Base-by-base conservation (phyloP, 2,888 invertebrate genomes). In the Apamea epomidion region DNA sequence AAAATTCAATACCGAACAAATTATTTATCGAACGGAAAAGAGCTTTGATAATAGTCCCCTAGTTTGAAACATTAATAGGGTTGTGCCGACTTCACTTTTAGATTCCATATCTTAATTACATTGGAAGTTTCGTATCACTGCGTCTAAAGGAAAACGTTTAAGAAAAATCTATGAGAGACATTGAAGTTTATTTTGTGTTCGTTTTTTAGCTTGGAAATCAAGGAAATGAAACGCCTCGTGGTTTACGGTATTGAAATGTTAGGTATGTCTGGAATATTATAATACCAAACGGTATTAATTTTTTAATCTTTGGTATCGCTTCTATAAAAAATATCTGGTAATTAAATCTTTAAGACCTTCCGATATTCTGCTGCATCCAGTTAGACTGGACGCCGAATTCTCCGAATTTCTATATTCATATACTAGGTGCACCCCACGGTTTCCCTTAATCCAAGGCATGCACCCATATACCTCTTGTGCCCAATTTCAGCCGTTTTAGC, bases 1-100 rank as follows among this genome's bases (percentile, higher is more conserved):
- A 85, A 90, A 91, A 88, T 92, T 91, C 81, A 87, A 88, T 90
- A 90, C 88, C 88, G 89, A 90, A 85, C 86, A 88, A 92, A 58
- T 58, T 58, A 58, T 58, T 92, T 92, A 91, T 89, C 87, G 89
- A 88, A 85, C 80, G 81, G 70, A 80, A 89, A 90, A 89, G 87
- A 80, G 86, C 89, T 91, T 90, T 77, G 80, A 87, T 91, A 92
- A 93, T 93, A 92, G 90, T 75, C 75, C 82, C 73, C 85, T 88
- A 87, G 82, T 86, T 88, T 74, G 79, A 64, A 72, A 81, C 79
- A 81, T 78, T 74, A 77, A 67, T 81, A 90, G 91, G 90, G 91
- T 80, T 86, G 84, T 90, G 88, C 81, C 81, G 87, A 84, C 29
- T 82, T 81, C 48, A 81, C 45, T 84, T 83, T 82, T 78, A 79